Evolutionary conservation across 2,113 vertebrate genomes (phyloP).

Genomic region (Silurus glanis): DNA sequence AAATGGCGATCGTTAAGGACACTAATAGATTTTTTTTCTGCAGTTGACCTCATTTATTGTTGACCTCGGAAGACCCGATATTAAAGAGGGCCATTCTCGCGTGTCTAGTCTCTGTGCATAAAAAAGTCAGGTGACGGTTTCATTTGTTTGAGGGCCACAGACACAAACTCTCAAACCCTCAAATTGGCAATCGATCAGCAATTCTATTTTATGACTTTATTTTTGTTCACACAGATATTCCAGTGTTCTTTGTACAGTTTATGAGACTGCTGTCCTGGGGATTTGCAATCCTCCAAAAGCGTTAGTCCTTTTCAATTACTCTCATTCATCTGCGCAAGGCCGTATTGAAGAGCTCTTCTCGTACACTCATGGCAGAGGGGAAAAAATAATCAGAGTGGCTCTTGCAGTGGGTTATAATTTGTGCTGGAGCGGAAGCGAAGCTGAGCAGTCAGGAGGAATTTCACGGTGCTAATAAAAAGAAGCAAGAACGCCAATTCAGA

Average conservation of each 20-base stretch:
- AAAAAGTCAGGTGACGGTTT: constrained; percentile 29
- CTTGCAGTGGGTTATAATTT: constrained; percentile 47
- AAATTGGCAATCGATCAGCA: neutral
- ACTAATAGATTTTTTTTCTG: constrained; percentile 30
- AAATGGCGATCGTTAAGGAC: constrained; percentile 37
- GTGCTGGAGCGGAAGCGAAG: constrained; percentile 11
- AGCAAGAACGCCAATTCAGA: constrained; percentile 20
- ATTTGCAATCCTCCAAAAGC: constrained; percentile 21
- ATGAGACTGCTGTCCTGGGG: neutral
- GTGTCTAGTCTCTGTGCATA: constrained; percentile 14
- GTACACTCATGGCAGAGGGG: constrained; percentile 6
- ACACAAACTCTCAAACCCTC: neutral
- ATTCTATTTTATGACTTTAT: neutral
- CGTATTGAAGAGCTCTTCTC: constrained; percentile 38
- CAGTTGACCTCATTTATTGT: constrained; percentile 26
- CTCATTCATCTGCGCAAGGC: constrained; percentile 39
- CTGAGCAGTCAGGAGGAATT: constrained; percentile 34
- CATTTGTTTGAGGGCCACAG: neutral
- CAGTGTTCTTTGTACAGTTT: constrained; percentile 9
- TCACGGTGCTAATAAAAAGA: constrained; percentile 9
- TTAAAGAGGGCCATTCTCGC: neutral
- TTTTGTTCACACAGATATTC: constrained; percentile 10
- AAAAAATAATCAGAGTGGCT: constrained; percentile 42
- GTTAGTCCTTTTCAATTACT: constrained; percentile 43
- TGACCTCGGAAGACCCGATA: constrained; percentile 34